Percentiles rank a stretch among this genome's conserved stretches.
Conservation (phyloP, 2,113 vertebrate species). For the Turdus rufiventris region DNA sequence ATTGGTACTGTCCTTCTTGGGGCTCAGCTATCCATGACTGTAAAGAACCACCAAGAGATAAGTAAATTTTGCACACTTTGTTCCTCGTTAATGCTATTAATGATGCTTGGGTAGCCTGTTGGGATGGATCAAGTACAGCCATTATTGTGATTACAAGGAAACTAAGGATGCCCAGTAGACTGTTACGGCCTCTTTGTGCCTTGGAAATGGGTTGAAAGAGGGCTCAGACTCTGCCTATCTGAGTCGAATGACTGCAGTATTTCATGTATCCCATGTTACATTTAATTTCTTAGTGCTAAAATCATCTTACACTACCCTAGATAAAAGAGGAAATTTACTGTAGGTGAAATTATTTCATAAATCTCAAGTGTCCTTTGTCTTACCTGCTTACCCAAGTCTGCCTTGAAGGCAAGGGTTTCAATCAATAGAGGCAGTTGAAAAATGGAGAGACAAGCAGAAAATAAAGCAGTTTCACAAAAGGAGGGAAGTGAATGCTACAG, state of each 20-base stretch:
- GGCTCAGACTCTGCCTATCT: not conserved
- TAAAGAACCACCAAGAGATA: not conserved
- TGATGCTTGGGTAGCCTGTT: not conserved
- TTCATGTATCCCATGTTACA: not conserved
- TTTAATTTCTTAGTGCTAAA: constrained; percentile 31
- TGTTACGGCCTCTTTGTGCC: not conserved
- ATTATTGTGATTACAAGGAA: not conserved
- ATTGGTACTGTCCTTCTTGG: not conserved
- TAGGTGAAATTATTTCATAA: constrained; percentile 43
- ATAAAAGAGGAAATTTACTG: constrained; percentile 25
- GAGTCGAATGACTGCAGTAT: not conserved
- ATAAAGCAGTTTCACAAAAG: not conserved
- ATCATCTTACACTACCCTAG: not conserved
- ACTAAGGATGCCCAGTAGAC: not conserved
- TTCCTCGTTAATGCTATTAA: not conserved
- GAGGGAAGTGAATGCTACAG: not conserved
- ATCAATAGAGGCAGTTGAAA: constrained; percentile 13
- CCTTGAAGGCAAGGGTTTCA: constrained; percentile 31
- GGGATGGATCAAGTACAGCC: not conserved
- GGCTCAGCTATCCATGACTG: not conserved
- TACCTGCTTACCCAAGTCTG: constrained; percentile 19
- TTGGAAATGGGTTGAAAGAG: not conserved
- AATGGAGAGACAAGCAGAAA: not conserved
- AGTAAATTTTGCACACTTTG: not conserved
- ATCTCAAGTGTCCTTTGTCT: not conserved